A percentile compares a stretch with the other conserved stretches of the same genome.
Evolutionary conservation across 2,888 invertebrate genomes (phyloP).

Genomic region (Panorpa germanica): DNA sequence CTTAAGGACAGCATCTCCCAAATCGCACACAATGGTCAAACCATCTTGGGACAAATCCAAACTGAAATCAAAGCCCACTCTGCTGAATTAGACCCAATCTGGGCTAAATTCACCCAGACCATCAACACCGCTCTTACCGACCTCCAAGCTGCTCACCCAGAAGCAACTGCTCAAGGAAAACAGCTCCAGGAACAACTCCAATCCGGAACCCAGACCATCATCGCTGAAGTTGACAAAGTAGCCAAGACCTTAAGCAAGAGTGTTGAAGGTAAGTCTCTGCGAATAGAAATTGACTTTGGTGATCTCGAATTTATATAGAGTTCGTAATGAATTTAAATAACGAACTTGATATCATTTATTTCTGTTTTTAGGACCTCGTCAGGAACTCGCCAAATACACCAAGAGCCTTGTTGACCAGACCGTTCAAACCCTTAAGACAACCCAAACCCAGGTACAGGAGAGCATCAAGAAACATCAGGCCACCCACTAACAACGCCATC

Average conservation of each 20-base stretch:
- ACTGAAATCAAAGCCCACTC: conserved; percentile 10
- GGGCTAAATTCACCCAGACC: conserved; percentile 11
- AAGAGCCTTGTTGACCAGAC: conserved; percentile 11
- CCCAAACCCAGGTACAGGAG: conserved; percentile 12
- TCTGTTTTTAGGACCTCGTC: no score
- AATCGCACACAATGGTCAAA: not conserved
- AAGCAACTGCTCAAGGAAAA: conserved; percentile 10
- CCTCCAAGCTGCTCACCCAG: conserved; percentile 11
- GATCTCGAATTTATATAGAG: no score
- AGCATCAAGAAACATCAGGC: conserved; percentile 11
- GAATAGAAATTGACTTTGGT: no score
- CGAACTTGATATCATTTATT: no score
- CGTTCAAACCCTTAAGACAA: conserved; percentile 11
- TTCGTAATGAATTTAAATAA: no score
- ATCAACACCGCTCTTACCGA: conserved; percentile 12
- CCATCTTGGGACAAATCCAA: not conserved
- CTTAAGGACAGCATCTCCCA: not conserved
- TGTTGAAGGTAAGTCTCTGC: no score
- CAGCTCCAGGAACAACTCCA: conserved; percentile 11
- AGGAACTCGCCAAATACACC: conserved; percentile 11
- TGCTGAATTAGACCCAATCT: conserved; percentile 10
- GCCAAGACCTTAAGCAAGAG: no score
- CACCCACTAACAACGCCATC: no score
- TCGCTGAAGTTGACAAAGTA: conserved; percentile 11
- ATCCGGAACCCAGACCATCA: conserved; percentile 11